Base-by-base conservation (phyloP, 1,140 invertebrate species). In the Akabosia matsudoensis region DNA sequence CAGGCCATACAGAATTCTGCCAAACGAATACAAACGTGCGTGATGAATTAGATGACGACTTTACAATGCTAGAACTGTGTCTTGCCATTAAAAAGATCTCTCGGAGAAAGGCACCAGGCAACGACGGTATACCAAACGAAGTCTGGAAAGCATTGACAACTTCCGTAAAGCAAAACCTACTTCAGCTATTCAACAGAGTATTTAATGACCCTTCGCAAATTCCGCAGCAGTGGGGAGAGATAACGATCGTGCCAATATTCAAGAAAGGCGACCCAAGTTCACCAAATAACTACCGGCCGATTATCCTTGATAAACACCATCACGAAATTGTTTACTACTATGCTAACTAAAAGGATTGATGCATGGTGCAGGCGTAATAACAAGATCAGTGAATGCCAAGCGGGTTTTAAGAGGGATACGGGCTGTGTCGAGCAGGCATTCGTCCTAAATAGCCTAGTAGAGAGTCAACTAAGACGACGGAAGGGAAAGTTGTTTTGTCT, bases 351-450 rank as follows among this genome's bases (percentile, higher is more conserved):
- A 1, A 76, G 82, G 74, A 26, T 83, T 18, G 70, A 77, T 3
- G 33, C 22, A 0, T 83, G 78, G 78, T 22, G 78, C 7, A 75
- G n/a, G n/a, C 76, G 37, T 30, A 61, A 37, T 64, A 79, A 72
- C 78, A 79, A 78, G 31, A 71, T 81, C 7, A 79, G 77, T 3
- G 54, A 83, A 45, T 76, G 54, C 33, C 83, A 83, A 77, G 79
- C 79, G 2, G 82, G 81, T 4, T 83, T 82, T 45, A 70, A 79
- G 51, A 79, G 70, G 31, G 52, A 72, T 7, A 79, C 52, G 13
- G 79, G 81, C 0, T 82, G 81, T 28, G 75, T 77, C 4, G 80
- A 84, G 7, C 81, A 82, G 34, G 76, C 82, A 0, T 83, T 80
- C 52, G 52, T 78, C 4, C 56, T 84, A 28, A 76, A 78, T 33